Base-by-base conservation (phyloP, 2,797 vertebrate genomes). In the Apodemus agrarius region DNA sequence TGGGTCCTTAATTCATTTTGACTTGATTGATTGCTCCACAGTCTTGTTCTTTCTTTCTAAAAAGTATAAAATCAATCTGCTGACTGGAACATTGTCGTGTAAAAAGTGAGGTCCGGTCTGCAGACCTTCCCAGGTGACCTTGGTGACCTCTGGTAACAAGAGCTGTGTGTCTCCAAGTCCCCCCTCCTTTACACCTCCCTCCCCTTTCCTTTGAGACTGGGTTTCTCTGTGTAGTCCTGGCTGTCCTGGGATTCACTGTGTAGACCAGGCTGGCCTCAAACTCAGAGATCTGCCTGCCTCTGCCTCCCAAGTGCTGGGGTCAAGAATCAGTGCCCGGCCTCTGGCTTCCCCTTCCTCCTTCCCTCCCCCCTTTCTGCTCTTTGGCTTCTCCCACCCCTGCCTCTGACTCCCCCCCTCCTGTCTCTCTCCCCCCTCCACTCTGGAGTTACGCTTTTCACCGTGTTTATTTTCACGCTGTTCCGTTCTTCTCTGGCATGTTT, bases 1-100 rank as follows among this genome's bases (percentile, higher is more conserved):
- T 52, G 22, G 26, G 75, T 75, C 31, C 89, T 94, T 49, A 63
- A 26, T 94, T 86, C 40, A 31, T 94, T 89, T 95, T 14, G 49
- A 89, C 69, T 93, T 84, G 40, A 49, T 49, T 31, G 14, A n/a
- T 85, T 22, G 26, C 52, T 54, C 24, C 65, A 29, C 2, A 34
- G 40, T 34, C 29, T 22, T 65, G 40, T 4, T 63, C 40, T 87
- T 90, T 72, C 21, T 82, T 75, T 52, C 82, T 57, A 61, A 3
- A 34, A 84, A 54, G 59, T 43, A 21, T 21, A 54, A 85, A 93
- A 59, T 79, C 34, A 43, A 54, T 78, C n/a, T 54, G 74, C 26
- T 22, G 2, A 57, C 43, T 75, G 29, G 61, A 54, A 75, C 34
- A n/a, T 6, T 46, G 34, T 89, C 63, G 37, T 29, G 1, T 90